Evolutionary conservation across 2,113 vertebrate species (phyloP).

Genomic region (Cervus canadensis): DNA sequence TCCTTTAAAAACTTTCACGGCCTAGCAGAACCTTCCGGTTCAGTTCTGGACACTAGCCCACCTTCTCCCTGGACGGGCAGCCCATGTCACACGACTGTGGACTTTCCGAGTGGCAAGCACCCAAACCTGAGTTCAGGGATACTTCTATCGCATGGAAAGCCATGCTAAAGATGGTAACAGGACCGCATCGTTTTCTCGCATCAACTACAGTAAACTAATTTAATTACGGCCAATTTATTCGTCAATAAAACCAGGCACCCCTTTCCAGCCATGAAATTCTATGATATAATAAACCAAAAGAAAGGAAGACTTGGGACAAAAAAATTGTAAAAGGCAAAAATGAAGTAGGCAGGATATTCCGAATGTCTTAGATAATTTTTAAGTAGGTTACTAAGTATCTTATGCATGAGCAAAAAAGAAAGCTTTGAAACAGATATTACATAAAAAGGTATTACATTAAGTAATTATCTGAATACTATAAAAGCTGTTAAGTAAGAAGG

Average conservation of each 20-base stretch:
- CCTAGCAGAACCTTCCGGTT: background rate
- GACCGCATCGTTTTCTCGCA: background rate
- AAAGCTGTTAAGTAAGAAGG: background rate
- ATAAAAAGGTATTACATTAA: background rate
- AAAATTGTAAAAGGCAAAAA: background rate
- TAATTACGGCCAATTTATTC: background rate
- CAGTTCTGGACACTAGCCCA: background rate
- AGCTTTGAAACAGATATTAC: slow-evolving; percentile 18
- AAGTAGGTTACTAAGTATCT: slow-evolving; percentile 43
- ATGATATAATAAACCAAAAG: background rate
- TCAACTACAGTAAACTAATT: background rate
- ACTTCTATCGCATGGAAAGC: background rate
- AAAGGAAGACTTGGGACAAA: background rate
- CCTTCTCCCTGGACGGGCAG: background rate
- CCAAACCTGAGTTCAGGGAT: background rate
- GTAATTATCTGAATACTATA: slow-evolving; percentile 21
- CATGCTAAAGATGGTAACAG: background rate
- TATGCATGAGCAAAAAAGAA: slow-evolving; percentile 15
- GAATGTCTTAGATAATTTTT: slow-evolving; percentile 16
- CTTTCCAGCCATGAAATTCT: background rate
- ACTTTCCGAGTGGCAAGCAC: fast-evolving
- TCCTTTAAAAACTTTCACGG: background rate
- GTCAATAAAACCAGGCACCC: background rate
- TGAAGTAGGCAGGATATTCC: background rate
- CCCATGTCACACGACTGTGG: background rate